Conservation (phyloP, 2,888 invertebrate species). For the Agrilus mali region DNA sequence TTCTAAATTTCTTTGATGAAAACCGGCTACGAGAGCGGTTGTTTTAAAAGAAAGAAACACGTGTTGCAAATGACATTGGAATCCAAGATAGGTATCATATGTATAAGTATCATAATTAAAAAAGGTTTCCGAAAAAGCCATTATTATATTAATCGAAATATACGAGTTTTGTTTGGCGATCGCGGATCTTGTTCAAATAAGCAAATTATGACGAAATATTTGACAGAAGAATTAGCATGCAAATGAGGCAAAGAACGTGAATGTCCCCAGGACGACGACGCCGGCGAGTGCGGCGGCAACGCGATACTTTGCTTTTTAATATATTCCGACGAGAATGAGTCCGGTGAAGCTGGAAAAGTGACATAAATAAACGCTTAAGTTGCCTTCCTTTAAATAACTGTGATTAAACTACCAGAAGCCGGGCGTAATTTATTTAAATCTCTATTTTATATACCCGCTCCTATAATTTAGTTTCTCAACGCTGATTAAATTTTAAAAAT, state of each 20-base stretch:
- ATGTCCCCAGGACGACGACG: neutral
- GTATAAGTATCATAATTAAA: no score
- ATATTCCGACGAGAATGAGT: slow-evolving; percentile 9
- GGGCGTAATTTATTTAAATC: slow-evolving; percentile 13
- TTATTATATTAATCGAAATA: no score
- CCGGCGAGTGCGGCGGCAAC: slow-evolving; percentile 9
- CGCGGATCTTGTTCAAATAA: slow-evolving; percentile 6
- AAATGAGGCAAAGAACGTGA: slow-evolving; percentile 7
- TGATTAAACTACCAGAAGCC: slow-evolving; percentile 15
- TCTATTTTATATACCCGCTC: slow-evolving; percentile 8
- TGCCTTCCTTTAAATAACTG: slow-evolving; percentile 12
- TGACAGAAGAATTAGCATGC: slow-evolving; percentile 11
- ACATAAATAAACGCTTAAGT: slow-evolving; percentile 14
- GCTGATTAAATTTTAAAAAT: slow-evolving; percentile 2
- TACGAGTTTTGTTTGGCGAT: no score
- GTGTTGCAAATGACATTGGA: no score
- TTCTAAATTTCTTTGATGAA: no score
- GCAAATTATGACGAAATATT: slow-evolving; percentile 10
- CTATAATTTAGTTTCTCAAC: neutral
- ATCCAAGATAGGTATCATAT: no score
- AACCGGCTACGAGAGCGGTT: no score
- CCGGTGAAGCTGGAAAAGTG: slow-evolving; percentile 11
- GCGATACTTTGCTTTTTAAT: slow-evolving; percentile 11
- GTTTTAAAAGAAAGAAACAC: no score
- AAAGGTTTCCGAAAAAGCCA: no score